These are phyloP conservation scores for Catajapyx aquilonaris DNA, from an alignment of 1,140 invertebrate genomes.

Conservation along the genomic window DNA sequence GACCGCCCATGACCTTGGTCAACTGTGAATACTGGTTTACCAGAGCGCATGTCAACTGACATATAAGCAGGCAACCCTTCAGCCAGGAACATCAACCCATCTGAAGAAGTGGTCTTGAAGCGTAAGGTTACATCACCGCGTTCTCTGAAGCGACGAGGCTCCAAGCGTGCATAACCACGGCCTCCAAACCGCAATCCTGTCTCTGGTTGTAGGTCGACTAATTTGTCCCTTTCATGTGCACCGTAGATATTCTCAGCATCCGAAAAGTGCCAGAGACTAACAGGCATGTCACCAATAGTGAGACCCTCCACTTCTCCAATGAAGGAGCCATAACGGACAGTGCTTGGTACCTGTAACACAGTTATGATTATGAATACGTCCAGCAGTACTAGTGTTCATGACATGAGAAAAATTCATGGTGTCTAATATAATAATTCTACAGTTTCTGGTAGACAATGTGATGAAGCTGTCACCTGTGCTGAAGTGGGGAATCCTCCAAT, in stretches of 20 bases:
- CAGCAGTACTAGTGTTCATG: no score
- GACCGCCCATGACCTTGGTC: constrained; percentile 39
- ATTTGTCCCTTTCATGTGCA: constrained; percentile 45
- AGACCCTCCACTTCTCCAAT: constrained; percentile 79
- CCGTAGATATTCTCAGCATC: constrained; percentile 50
- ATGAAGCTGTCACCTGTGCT: constrained; percentile 1
- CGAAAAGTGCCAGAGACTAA: constrained; percentile 89
- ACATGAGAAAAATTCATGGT: no score
- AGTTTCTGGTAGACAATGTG: no score
- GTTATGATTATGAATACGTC: no score
- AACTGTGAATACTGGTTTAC: constrained; percentile 24
- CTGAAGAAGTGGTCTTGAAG: constrained; percentile 67
- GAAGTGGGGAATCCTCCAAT: constrained; percentile 65
- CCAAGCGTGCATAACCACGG: constrained; percentile 49
- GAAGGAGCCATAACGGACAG: constrained; percentile 48
- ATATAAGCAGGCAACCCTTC: not conserved
- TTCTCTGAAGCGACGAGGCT: constrained; percentile 27
- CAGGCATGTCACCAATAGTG: constrained; percentile 60
- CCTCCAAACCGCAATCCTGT: constrained; percentile 70
- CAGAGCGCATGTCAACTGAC: constrained; percentile 3
- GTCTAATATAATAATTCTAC: no score
- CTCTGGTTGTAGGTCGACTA: constrained; percentile 33
- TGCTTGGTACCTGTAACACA: constrained; percentile 43
- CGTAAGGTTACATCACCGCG: constrained; percentile 39
- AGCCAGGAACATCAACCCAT: constrained; percentile 73